A percentile compares a stretch with the other conserved stretches of the same genome.
phyloP scores from a whole-genome alignment of 2,888 invertebrate genomes.

The Hypercompe scribonia region DNA sequence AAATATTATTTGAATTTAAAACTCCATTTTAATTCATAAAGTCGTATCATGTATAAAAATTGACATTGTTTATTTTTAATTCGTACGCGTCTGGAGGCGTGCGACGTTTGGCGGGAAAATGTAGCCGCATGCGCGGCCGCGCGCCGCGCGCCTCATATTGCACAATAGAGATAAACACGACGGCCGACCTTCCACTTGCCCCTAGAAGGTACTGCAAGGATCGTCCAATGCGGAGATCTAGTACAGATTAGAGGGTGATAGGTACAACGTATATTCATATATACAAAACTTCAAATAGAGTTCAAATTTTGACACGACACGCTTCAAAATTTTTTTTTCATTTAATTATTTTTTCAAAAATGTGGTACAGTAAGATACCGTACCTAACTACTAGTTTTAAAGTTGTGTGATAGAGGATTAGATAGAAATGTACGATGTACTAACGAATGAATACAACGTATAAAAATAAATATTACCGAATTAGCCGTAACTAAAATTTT shows the following conservation, averaged over 20 bases:
- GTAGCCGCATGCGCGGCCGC: slow-evolving; percentile 73
- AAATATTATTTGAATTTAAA: slow-evolving; percentile 18
- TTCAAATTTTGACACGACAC: no score
- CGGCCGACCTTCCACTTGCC: slow-evolving; percentile 63
- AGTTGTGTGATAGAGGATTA: no score
- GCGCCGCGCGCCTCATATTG: slow-evolving; percentile 74
- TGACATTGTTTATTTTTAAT: slow-evolving; percentile 46
- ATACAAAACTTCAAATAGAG: no score
- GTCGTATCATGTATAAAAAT: slow-evolving; percentile 33
- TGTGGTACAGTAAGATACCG: no score
- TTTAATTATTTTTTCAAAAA: no score
- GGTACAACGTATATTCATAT: no score
- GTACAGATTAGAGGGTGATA: slow-evolving; percentile 6
- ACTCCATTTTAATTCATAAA: slow-evolving; percentile 33
- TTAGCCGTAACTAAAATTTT: no score
- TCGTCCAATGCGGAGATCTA: slow-evolving; percentile 22
- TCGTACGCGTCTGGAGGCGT: slow-evolving; percentile 67
- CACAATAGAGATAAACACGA: slow-evolving; percentile 70
- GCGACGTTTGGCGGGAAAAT: slow-evolving; percentile 81
- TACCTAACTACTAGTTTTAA: no score
- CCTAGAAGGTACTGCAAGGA: slow-evolving; percentile 47
- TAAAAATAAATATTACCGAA: no score
- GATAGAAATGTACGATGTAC: background rate
- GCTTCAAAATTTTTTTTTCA: no score
- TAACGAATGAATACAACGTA: background rate